Evolutionary conservation across 2,888 invertebrate species (phyloP).

Genomic region (Corbicula japonica): DNA sequence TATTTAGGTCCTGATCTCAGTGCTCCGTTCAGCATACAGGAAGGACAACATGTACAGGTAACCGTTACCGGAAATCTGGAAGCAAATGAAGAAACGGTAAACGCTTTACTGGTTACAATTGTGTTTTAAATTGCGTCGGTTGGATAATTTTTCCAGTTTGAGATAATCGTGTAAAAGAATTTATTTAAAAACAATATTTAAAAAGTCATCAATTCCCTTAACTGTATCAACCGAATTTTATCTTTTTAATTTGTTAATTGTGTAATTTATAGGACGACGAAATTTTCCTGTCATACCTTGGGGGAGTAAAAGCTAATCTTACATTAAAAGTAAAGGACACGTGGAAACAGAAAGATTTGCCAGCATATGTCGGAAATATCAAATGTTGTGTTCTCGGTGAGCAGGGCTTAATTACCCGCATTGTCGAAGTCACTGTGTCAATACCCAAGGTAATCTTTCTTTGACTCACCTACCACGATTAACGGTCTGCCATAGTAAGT

Average conservation of each 20-base stretch:
- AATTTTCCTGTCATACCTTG: conserved; percentile 14
- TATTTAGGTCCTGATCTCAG: conserved; percentile 5
- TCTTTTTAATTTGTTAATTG: not conserved
- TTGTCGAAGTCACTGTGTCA: conserved; percentile 5
- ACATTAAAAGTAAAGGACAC: conserved; percentile 12
- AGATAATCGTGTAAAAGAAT: not conserved
- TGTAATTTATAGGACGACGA: not conserved
- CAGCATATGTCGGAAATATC: conserved; percentile 23
- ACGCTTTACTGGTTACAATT: not conserved
- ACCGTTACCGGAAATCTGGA: conserved; percentile 12
- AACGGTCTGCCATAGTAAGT: too few relatives aligned
- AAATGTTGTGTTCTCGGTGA: not conserved
- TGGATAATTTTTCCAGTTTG: not conserved
- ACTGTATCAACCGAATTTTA: not conserved
- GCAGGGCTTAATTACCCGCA: not conserved
- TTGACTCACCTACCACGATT: too few relatives aligned
- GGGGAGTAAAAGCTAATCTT: not conserved
- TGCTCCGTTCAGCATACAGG: conserved; percentile 11
- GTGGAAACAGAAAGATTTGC: conserved; percentile 32
- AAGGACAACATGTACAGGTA: conserved; percentile 9
- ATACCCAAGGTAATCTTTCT: conserved; percentile 24
- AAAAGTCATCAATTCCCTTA: not conserved
- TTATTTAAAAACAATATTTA: not conserved
- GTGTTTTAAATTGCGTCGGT: not conserved
- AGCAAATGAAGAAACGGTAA: not conserved